Conservation (phyloP, 2,888 invertebrate species). For the Orthosia incerta region DNA sequence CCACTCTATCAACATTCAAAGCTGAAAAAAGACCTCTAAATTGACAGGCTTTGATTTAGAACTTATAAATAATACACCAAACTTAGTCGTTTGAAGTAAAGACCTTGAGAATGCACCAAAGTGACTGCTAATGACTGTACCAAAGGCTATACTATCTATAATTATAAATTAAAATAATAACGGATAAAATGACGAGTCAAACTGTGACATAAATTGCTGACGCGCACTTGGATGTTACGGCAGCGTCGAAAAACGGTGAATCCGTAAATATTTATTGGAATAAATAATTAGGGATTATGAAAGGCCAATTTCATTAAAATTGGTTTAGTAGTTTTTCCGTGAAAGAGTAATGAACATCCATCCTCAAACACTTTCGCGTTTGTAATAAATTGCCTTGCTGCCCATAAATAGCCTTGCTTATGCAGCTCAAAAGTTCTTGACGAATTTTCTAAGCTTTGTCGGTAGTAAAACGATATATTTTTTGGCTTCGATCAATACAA, state of each 20-base stretch:
- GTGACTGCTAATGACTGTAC: neutral
- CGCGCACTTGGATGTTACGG: slow-evolving; percentile 16
- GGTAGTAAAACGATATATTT: no score
- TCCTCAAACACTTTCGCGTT: no score
- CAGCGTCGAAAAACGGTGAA: slow-evolving; percentile 6
- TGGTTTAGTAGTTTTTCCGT: no score
- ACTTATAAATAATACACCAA: neutral
- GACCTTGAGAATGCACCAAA: neutral
- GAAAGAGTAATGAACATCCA: no score
- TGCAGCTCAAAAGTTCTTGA: no score
- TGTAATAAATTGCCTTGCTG: no score
- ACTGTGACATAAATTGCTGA: slow-evolving; percentile 22
- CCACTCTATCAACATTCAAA: neutral
- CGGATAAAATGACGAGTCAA: neutral
- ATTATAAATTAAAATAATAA: neutral
- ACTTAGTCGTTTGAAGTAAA: neutral
- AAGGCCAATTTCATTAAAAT: no score
- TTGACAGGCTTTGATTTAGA: neutral
- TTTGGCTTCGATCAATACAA: no score
- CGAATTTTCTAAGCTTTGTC: no score
- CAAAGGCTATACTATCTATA: neutral
- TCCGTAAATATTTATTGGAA: neutral
- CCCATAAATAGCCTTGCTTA: no score
- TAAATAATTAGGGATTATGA: no score
- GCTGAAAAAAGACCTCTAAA: neutral